Percentiles rank a stretch among this genome's conserved stretches.
These are phyloP conservation scores for Protonemura montana DNA, from an alignment of 2,888 invertebrate genomes.

Conservation along the genomic window DNA sequence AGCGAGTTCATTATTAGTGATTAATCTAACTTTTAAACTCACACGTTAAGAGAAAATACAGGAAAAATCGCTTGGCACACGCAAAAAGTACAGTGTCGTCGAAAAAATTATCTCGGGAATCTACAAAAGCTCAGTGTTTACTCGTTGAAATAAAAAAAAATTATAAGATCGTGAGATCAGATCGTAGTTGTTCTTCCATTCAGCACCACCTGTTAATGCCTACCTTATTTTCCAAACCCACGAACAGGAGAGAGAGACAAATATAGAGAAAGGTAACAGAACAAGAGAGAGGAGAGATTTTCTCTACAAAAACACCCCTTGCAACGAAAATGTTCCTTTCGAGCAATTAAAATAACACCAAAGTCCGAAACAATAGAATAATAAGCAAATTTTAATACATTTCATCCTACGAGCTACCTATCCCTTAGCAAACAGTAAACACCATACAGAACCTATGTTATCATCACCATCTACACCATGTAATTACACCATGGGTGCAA, in stretches of 20 bases:
- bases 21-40: background rate
- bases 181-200: background rate
- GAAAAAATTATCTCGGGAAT: background rate
- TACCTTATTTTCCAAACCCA: background rate
- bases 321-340: no score
- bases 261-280: no score
- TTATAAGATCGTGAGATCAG: background rate
- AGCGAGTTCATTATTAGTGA: background rate
- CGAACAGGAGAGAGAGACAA: background rate
- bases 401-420: no score
- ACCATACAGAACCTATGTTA: no score
- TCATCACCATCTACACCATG: no score
- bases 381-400: no score
- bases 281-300: no score
- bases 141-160: background rate
- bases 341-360: no score
- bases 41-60: background rate
- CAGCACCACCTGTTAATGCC: background rate
- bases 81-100: background rate
- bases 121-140: background rate
- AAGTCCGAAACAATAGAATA: no score
- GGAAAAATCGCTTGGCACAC: background rate
- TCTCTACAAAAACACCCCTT: no score
- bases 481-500: no score
- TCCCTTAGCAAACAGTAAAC: no score